Conservation (phyloP, 2,797 vertebrate genomes). For the Catamblyrhynchus diadema region DNA sequence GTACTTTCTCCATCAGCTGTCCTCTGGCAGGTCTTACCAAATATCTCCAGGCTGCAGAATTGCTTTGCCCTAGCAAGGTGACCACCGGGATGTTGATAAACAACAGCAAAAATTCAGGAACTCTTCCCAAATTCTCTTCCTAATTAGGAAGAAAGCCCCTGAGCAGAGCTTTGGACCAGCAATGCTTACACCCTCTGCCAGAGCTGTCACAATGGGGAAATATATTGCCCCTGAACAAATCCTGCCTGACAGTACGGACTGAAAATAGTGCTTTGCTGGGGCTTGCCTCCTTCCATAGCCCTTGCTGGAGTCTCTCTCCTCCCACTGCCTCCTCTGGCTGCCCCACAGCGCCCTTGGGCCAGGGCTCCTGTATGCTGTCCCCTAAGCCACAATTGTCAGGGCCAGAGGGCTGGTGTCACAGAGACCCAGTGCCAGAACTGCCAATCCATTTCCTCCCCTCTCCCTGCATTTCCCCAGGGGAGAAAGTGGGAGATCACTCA, state of each 20-base stretch:
- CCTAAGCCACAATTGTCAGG: background rate
- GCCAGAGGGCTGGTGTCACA: background rate
- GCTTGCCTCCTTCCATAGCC: background rate
- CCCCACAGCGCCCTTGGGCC: background rate
- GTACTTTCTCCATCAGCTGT: background rate
- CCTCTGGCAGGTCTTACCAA: background rate
- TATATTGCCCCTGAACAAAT: background rate
- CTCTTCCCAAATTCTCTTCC: slow-evolving; percentile 18
- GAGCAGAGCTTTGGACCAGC: background rate
- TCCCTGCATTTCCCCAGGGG: background rate
- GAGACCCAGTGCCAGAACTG: background rate
- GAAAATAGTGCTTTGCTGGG: background rate
- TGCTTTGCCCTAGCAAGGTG: background rate
- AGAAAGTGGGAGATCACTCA: rapidly evolving
- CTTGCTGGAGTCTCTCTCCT: rapidly evolving
- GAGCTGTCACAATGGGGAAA: slow-evolving; percentile 1
- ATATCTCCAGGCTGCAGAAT: background rate
- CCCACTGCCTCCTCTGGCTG: rapidly evolving
- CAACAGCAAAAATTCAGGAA: background rate
- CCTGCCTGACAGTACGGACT: background rate
- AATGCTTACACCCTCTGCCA: background rate
- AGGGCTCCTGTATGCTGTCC: background rate
- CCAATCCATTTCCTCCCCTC: no score
- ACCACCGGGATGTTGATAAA: background rate
- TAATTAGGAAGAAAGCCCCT: background rate